phyloP scores from a whole-genome alignment of 2,797 vertebrate species.

The Pyrocephalus nanus region DNA sequence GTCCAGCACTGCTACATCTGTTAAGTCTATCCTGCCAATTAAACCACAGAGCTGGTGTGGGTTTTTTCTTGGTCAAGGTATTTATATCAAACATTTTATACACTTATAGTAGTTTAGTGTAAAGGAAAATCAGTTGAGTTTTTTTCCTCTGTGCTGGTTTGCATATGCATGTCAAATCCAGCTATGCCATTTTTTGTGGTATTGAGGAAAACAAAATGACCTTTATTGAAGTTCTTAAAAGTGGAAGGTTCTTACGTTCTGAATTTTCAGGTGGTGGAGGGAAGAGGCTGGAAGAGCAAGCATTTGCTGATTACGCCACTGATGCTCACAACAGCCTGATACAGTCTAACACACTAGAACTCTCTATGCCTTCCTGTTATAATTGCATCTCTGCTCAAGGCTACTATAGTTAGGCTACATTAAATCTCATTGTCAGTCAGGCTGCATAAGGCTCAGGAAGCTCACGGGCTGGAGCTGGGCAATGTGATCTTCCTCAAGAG shows the following conservation, averaged over 20 bases:
- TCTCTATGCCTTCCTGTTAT: slow-evolving; percentile 60
- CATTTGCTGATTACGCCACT: slow-evolving; percentile 45
- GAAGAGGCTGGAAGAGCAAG: background rate
- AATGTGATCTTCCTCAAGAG: slow-evolving; percentile 53
- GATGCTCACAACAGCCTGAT: slow-evolving; percentile 51
- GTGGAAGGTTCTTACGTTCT: slow-evolving; percentile 45
- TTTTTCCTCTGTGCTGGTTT: slow-evolving; percentile 58
- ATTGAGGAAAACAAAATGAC: slow-evolving; percentile 72
- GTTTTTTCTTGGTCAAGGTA: slow-evolving; percentile 35
- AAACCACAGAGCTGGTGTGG: slow-evolving; percentile 32
- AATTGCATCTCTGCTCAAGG: slow-evolving; percentile 74
- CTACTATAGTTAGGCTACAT: slow-evolving; percentile 68
- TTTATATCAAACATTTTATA: slow-evolving; percentile 60
- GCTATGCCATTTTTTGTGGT: slow-evolving; percentile 57
- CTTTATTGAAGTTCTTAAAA: slow-evolving; percentile 74
- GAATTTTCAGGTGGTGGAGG: slow-evolving; percentile 36
- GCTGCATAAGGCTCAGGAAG: slow-evolving; percentile 58
- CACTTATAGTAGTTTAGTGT: slow-evolving; percentile 31
- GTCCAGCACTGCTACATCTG: slow-evolving; percentile 26
- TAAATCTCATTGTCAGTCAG: slow-evolving; percentile 73
- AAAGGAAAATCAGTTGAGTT: slow-evolving; percentile 49
- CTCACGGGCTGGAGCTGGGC: slow-evolving; percentile 44
- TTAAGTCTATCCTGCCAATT: slow-evolving; percentile 62
- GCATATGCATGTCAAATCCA: slow-evolving; percentile 70
- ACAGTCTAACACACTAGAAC: slow-evolving; percentile 54